Evolutionary conservation across 2,113 vertebrate genomes (phyloP).

Genomic region (Nycticebus coucang): DNA sequence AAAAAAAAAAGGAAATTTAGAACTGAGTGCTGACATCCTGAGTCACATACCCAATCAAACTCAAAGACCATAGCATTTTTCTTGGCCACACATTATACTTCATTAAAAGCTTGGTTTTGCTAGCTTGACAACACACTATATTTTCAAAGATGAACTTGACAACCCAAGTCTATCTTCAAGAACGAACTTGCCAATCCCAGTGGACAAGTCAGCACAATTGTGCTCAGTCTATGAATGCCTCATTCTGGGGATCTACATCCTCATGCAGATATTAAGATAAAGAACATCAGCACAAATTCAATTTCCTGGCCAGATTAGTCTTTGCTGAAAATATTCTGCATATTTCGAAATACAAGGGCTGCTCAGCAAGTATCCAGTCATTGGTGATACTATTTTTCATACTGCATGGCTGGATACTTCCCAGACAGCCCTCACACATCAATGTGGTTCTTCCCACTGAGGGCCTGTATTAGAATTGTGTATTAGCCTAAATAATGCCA

Average conservation of each 20-base stretch:
- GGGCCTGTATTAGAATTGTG: background rate
- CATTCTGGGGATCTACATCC: background rate
- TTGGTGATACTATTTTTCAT: too few relatives aligned
- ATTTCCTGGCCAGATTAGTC: background rate
- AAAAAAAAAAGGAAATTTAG: background rate
- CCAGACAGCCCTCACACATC: background rate
- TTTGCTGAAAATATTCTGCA: constrained; percentile 34
- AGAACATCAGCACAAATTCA: background rate
- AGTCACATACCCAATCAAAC: constrained; percentile 18
- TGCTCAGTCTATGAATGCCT: background rate
- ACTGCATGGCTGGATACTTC: too few relatives aligned
- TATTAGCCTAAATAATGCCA: background rate
- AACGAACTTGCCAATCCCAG: background rate
- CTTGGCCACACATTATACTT: background rate
- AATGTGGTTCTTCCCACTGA: background rate
- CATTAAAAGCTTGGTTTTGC: background rate
- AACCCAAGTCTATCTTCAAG: background rate
- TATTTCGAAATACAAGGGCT: background rate
- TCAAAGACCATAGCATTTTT: constrained; percentile 16
- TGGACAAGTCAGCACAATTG: background rate
- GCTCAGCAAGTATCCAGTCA: too few relatives aligned
- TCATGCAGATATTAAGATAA: background rate
- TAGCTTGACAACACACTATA: background rate
- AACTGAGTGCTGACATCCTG: background rate
- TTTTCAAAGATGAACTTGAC: background rate